These are phyloP conservation scores for Heliconius melpomene DNA, from an alignment of 1,140 invertebrate genomes.

Conservation along the genomic window DNA sequence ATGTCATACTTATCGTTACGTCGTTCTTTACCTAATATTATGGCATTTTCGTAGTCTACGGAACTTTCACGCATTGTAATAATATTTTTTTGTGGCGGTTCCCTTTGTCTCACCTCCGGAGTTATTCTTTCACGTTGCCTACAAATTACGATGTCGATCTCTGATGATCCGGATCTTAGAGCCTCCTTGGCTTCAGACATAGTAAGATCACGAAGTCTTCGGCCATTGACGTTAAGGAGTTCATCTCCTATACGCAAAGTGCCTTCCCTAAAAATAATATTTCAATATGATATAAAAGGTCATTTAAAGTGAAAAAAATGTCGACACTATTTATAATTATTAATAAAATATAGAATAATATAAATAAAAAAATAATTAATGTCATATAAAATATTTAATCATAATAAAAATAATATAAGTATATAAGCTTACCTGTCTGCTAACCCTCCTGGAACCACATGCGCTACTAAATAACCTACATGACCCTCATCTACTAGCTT, in stretches of 20 bases:
- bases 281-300: background rate
- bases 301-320: no score
- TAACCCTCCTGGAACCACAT: slow-evolving; percentile 89
- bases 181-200: slow-evolving; percentile 89
- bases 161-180: slow-evolving; percentile 83
- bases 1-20: slow-evolving; percentile 71
- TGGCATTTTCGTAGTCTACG: slow-evolving; percentile 86
- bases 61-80: slow-evolving; percentile 83
- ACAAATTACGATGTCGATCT: slow-evolving; percentile 89
- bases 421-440: slow-evolving; percentile 86
- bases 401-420: background rate
- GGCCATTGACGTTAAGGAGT: slow-evolving; percentile 91
- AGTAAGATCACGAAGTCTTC: slow-evolving; percentile 86
- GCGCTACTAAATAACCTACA: slow-evolving; percentile 91
- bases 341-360: slow-evolving; percentile 11
- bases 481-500: slow-evolving; percentile 84
- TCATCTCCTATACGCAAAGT: slow-evolving; percentile 90
- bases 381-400: background rate
- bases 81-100: slow-evolving; percentile 50
- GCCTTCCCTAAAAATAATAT: slow-evolving; percentile 84
- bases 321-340: no score
- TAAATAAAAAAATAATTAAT: slow-evolving; percentile 8
- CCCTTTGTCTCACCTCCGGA: slow-evolving; percentile 59
- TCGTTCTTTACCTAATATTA: slow-evolving; percentile 80
- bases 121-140: slow-evolving; percentile 69